Evolutionary conservation across 2,888 invertebrate genomes (phyloP).

Genomic region (Heliconius erato): DNA sequence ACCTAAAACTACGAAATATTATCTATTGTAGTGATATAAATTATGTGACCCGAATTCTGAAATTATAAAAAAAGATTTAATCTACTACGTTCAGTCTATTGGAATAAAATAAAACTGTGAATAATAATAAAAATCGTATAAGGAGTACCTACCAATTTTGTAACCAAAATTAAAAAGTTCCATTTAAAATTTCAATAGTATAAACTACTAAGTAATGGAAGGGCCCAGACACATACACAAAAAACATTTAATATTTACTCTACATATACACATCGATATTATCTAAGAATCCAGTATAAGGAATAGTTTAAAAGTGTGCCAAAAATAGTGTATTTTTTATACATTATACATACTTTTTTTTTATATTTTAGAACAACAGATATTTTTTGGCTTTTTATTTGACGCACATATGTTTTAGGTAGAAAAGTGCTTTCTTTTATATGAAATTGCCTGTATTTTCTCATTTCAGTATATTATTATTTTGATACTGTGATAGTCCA

Average conservation of each 20-base stretch:
- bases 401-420: not conserved
- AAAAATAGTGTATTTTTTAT: conserved; percentile 38
- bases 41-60: not conserved
- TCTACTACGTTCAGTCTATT: too few relatives aligned
- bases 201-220: conserved; percentile 1
- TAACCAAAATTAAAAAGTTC: not conserved
- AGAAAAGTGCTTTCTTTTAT: conserved; percentile 5
- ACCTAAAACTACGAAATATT: not conserved
- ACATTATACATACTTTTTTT: not conserved
- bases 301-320: conserved; percentile 38
- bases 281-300: conserved; percentile 27
- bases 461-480: not conserved
- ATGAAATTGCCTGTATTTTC: not conserved
- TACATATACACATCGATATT: not conserved
- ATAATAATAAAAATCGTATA: too few relatives aligned
- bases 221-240: not conserved
- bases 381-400: not conserved
- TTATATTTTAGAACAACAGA: not conserved
- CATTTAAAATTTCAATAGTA: not conserved
- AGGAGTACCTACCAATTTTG: too few relatives aligned
- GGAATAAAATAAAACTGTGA: too few relatives aligned
- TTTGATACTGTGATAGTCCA: not conserved
- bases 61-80: not conserved
- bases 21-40: not conserved
- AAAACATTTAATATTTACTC: conserved; percentile 15